A percentile compares a stretch with the other conserved stretches of the same genome.
Evolutionary conservation across 1,140 invertebrate genomes (phyloP).

Genomic region (Galleria mellonella): DNA sequence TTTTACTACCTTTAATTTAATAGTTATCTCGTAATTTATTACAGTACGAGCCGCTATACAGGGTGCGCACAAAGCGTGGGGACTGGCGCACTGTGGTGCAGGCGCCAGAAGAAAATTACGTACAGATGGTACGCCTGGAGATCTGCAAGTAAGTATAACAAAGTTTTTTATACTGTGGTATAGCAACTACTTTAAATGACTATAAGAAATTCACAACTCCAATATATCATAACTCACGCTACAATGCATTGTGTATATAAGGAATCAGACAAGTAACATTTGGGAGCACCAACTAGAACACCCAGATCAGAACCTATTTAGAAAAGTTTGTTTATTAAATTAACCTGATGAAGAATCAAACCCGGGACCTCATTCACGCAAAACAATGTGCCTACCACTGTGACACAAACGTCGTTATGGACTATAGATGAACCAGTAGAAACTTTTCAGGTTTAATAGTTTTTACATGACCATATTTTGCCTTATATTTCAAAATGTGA

Average conservation of each 20-base stretch:
- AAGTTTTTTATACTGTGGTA: not conserved
- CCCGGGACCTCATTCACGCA: no score
- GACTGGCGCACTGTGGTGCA: conserved; percentile 43
- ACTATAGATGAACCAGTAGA: no score
- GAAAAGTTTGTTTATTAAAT: no score
- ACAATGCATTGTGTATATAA: not conserved
- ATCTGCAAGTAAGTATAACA: conserved; percentile 39
- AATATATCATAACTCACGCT: not conserved
- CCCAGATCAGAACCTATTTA: not conserved
- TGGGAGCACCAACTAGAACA: not conserved
- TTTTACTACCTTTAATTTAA: no score
- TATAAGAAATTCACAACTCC: not conserved
- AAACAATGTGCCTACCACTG: no score
- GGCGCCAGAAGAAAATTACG: conserved; percentile 32
- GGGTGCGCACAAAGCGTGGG: conserved; percentile 25
- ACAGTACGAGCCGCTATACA: conserved; percentile 49
- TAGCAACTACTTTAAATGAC: not conserved
- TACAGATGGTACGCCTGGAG: conserved; percentile 43
- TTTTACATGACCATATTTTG: no score
- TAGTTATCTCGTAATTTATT: conserved; percentile 9
- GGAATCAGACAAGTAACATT: not conserved
- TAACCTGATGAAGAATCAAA: no score
- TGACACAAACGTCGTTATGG: no score
- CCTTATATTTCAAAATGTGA: no score
- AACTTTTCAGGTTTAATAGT: no score